Base-by-base conservation (phyloP, 2,113 vertebrate genomes). In the Pituophis catenifer region DNA sequence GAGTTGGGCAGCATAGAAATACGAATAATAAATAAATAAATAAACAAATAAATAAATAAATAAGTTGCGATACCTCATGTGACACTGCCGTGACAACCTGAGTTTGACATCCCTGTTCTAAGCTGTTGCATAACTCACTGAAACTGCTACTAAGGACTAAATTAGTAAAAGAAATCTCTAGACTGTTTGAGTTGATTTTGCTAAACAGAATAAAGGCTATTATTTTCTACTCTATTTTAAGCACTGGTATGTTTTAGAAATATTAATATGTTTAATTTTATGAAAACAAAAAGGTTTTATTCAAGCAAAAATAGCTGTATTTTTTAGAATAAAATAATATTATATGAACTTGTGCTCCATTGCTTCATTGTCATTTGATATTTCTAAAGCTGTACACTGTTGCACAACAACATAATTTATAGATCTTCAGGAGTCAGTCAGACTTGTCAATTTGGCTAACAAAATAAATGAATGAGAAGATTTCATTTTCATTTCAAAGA, bases 161-260 rank as follows among this genome's bases (percentile, higher is more conserved):
- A 59, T 1, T 93, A 86, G 24, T 62, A 90, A 0, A 0, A 93
- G 93, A 57, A 62, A 1, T 8, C 50, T 93, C 15, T 93, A 89
- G 90, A 86, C 94, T 70, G 62, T 55, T 89, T 93, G 57, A 58
- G 38, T 44, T 44, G 38, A 44, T 44, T 44, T 44, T 44, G 38
- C 38, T 96, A 95, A 91, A 94, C 91, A 94, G 94, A 95, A 93
- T 94, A 93, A 48, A 94, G 89, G 0, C 0, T 94, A 88, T 62
- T 65, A 94, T 95, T 94, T 96, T 81, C 95, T 86, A 88, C 93
- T 91, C 90, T 65, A 95, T 96, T 96, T 95, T 54, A 50, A 24
- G 95, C 95, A 85, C 8, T 95, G 3, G 12, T 92, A 87, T 91
- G 65, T 91, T 94, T 94, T 91, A 90, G 92, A 96, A 97, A 96